Percentiles rank a stretch among this genome's conserved stretches.
phyloP scores from a whole-genome alignment of 2,888 invertebrate genomes.

The Hedychridium roseum region DNA sequence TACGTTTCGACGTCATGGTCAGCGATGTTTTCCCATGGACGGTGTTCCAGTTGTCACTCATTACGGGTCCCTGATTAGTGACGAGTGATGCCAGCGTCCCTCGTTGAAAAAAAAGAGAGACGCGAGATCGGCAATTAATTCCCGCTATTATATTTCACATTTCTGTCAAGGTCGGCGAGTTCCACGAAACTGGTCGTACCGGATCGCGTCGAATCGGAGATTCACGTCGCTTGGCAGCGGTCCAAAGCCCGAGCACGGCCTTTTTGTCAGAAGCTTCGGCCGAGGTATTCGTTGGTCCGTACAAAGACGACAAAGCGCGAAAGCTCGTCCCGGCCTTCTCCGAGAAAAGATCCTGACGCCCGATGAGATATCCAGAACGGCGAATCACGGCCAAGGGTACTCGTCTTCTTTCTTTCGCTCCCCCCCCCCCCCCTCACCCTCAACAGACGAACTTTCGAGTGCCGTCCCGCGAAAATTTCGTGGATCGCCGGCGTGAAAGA shows the following conservation, averaged over 20 bases:
- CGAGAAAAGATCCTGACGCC: slow-evolving; percentile 12
- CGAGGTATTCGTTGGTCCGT: background rate
- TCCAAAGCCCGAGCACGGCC: slow-evolving; percentile 9
- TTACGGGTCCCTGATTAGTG: no score
- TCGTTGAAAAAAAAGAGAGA: no score
- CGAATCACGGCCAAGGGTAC: slow-evolving; percentile 18
- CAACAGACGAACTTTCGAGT: no score
- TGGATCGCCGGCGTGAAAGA: no score
- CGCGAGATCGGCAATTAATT: slow-evolving; percentile 29
- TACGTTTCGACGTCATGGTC: no score
- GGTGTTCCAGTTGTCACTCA: no score
- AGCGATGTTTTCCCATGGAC: no score
- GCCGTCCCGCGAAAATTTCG: no score
- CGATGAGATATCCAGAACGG: slow-evolving; percentile 10
- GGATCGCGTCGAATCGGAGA: slow-evolving; percentile 12
- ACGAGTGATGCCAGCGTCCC: no score
- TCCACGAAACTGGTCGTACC: slow-evolving; percentile 25
- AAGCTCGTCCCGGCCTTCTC: slow-evolving; percentile 1
- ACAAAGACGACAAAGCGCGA: slow-evolving; percentile 6
- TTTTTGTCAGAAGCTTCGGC: background rate
- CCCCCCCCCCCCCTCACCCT: slow-evolving; percentile 1
- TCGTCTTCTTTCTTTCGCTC: slow-evolving; percentile 1
- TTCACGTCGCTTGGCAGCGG: slow-evolving; percentile 15
- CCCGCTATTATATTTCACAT: slow-evolving; percentile 31
- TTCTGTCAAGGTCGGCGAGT: slow-evolving; percentile 29